Evolutionary conservation across 2,113 vertebrate species (phyloP).

Genomic region (Protomyctophum bolini): DNA sequence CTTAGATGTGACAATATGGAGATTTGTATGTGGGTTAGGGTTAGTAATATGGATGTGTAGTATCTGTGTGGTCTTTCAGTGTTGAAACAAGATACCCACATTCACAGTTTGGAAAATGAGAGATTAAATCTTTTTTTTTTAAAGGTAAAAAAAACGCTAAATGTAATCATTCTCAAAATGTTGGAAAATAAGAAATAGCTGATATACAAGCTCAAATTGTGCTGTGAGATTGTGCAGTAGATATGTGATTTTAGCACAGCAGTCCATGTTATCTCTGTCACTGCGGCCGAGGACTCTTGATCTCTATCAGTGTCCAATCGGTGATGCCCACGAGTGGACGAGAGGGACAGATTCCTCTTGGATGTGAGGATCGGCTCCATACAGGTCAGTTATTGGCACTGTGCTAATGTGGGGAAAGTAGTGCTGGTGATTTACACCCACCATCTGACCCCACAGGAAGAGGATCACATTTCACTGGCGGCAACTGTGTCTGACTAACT

Average conservation of each 20-base stretch:
- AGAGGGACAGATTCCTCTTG: conserved; percentile 58
- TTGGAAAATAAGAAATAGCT: too few relatives aligned
- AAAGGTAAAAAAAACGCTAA: too few relatives aligned
- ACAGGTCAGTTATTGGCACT: conserved; percentile 65
- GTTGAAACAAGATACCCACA: neutral
- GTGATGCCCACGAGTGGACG: conserved; percentile 48
- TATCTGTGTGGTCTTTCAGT: conserved; percentile 13
- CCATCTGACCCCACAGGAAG: conserved; percentile 47
- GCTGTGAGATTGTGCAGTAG: too few relatives aligned
- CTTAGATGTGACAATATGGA: conserved; percentile 16
- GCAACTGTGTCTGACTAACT: conserved; percentile 53
- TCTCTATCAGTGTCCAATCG: conserved; percentile 46
- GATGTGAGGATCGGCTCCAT: conserved; percentile 49
- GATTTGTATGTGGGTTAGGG: conserved; percentile 47
- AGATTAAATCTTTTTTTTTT: too few relatives aligned
- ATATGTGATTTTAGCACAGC: neutral
- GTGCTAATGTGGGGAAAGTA: conserved; percentile 62
- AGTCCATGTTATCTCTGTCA: conserved; percentile 45
- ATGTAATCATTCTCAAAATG: too few relatives aligned
- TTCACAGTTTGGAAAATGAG: too few relatives aligned
- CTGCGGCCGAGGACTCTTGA: conserved; percentile 38
- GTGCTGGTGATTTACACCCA: conserved; percentile 63
- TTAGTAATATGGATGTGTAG: too few relatives aligned
- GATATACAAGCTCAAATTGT: too few relatives aligned
- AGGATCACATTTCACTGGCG: conserved; percentile 60